Percentiles rank a stretch among this genome's conserved stretches.
phyloP scores from a whole-genome alignment of 92 coral and sea anemone genomes.

The Meandrina meandrites region DNA sequence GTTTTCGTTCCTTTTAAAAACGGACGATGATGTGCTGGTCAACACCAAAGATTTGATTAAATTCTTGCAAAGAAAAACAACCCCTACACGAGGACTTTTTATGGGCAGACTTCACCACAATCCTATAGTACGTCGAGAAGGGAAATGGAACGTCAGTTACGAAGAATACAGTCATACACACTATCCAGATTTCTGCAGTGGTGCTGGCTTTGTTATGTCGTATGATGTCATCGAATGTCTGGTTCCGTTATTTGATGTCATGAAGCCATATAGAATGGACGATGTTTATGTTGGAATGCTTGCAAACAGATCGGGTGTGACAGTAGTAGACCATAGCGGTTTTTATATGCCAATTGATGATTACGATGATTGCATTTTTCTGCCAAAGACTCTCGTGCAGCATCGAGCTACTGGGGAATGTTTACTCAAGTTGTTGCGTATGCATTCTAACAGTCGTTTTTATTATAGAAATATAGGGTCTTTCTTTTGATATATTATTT shows the following conservation, averaged over 20 bases:
- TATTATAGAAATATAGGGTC: not conserved
- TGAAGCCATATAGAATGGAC: slow-evolving; percentile 10
- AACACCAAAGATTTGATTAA: not conserved
- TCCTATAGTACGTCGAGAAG: not conserved
- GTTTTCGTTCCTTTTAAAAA: not conserved
- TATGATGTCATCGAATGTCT: slow-evolving; percentile 9
- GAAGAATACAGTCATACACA: not conserved
- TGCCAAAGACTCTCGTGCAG: slow-evolving; percentile 8
- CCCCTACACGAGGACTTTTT: not conserved
- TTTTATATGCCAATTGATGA: not conserved
- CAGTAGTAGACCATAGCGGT: not conserved
- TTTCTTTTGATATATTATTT: not conserved
- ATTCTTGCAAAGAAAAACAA: not conserved
- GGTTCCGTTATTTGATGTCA: slow-evolving; percentile 8
- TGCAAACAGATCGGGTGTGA: not conserved
- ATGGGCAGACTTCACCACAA: not conserved
- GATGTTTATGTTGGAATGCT: slow-evolving; percentile 12
- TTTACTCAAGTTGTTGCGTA: not conserved
- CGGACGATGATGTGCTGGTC: slow-evolving; percentile 10
- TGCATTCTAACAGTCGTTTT: not conserved
- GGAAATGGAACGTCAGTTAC: not conserved
- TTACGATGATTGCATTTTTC: slow-evolving; percentile 2
- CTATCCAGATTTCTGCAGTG: slow-evolving; percentile 20
- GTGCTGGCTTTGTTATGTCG: slow-evolving; percentile 21
- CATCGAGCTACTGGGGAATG: slow-evolving; percentile 20